Evolutionary conservation across 2,113 vertebrate species (phyloP), one percentile per base, ranked within the genome.

Genomic region (Peromyscus maniculatus): DNA sequence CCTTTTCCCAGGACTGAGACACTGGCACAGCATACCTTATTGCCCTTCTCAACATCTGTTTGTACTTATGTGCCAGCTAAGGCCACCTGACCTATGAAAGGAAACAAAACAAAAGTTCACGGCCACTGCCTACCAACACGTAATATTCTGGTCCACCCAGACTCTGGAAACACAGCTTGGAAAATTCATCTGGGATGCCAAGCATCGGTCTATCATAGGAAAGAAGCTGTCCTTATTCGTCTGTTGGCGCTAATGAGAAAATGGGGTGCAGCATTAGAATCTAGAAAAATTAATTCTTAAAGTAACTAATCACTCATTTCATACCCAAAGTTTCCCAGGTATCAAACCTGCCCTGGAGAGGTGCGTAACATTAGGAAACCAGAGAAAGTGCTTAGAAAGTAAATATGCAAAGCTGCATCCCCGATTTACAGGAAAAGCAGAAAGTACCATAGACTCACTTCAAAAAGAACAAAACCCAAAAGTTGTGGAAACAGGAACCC

Each of bases 1-100:
- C 94, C 97, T 95, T 96, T 98, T 98, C 98, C 97, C 97, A 98
- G 96, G 95, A 92, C 64, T 21, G 39, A 97, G 92, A 93, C 67
- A 82, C 46, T 95, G 96, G 96, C 94, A 97, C 69, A 21, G 21
- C 10, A 0, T 39, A 91, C 91, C 90, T 86, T 72, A 88, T 95
- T 89, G 67, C 77, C 83, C 82, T 94, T 87, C 79, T 57, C 67
- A 24, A 97, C 97, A 98, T 97, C 97, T 98, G 96, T 95, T 92
- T 94, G 91, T 91, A 43, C 95, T 91, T 95, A 19, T 4, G 69
- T 94, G 96, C 96, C 98, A 98, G 89, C 91, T 49, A 89, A 79
- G 31, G 83, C 89, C 95, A 91, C 93, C 97, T 97, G 97, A 96
- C n/a, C 91, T 59, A 26, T 72, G 94, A 94, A 87, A 95, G 89